These are phyloP conservation scores for Andrena dorsata DNA, from an alignment of 2,888 invertebrate species.

Conservation along the genomic window DNA sequence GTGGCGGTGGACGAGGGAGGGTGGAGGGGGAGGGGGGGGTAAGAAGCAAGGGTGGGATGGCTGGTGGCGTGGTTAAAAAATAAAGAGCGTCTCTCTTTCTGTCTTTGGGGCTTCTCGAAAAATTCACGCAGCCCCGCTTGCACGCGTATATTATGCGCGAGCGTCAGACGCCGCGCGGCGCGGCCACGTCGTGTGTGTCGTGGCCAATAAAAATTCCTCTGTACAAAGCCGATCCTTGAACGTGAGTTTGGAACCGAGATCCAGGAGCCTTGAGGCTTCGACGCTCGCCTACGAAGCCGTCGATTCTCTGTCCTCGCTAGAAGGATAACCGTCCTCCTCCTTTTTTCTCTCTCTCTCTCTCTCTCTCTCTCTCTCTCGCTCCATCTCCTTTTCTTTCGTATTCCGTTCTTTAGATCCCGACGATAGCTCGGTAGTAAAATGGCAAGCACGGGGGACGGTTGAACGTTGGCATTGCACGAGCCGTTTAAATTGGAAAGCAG, in stretches of 20 bases:
- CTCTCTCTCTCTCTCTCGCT: not conserved
- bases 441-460: not conserved
- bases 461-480: not conserved
- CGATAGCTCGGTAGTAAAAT: constrained; percentile 10
- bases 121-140: constrained; percentile 51
- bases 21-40: not conserved
- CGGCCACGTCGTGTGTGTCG: constrained; percentile 29
- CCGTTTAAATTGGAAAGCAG: not conserved
- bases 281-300: constrained; percentile 63
- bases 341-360: not conserved
- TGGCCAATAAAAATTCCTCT: constrained; percentile 69
- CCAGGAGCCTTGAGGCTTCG: constrained; percentile 60
- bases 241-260: constrained; percentile 68
- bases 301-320: constrained; percentile 61
- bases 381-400: constrained; percentile 26
- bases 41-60: not conserved
- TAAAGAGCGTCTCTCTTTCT: constrained; percentile 38
- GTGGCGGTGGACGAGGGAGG: not conserved
- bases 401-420: constrained; percentile 43
- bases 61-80: constrained; percentile 48
- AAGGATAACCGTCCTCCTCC: constrained; percentile 52
- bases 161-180: constrained; percentile 44
- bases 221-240: constrained; percentile 77
- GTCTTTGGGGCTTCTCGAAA: constrained; percentile 37
- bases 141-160: constrained; percentile 48